A percentile compares a stretch with the other conserved stretches of the same genome.
phyloP scores from a whole-genome alignment of 2,797 vertebrate species.

The Hypotaenidia okinawae region DNA sequence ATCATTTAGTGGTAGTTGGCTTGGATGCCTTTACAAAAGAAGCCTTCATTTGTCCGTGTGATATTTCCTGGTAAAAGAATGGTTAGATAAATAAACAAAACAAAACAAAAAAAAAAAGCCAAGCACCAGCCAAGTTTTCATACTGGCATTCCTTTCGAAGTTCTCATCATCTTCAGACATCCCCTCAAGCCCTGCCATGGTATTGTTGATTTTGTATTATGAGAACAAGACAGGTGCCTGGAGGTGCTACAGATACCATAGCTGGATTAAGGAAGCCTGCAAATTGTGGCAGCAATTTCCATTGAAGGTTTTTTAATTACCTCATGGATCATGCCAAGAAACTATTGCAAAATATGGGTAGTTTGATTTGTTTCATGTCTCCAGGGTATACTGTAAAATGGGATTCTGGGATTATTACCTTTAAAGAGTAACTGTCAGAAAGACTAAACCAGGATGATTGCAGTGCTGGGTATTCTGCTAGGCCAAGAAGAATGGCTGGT shows the following conservation, averaged over 20 bases:
- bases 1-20: conserved; percentile 23
- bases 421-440: not conserved
- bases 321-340: not conserved
- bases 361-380: conserved; percentile 30
- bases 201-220: conserved; percentile 49
- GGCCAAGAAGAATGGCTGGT: not conserved
- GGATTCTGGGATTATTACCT: not conserved
- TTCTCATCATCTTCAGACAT: conserved; percentile 50
- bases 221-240: conserved; percentile 39
- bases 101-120: not conserved
- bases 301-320: conserved; percentile 49
- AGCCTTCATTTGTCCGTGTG: conserved; percentile 6
- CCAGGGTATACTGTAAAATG: not conserved
- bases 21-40: not conserved
- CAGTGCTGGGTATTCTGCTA: not conserved
- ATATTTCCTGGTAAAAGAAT: conserved; percentile 21
- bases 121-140: conserved; percentile 23
- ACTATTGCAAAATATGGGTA: conserved; percentile 43
- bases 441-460: not conserved
- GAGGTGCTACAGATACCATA: conserved; percentile 25
- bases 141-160: conserved; percentile 44
- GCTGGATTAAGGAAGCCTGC: conserved; percentile 28
- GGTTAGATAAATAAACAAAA: conserved; percentile 15
- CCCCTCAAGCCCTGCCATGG: conserved; percentile 1
- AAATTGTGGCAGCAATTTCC: conserved; percentile 44